Evolutionary conservation across 2,113 vertebrate species (phyloP), one percentile per base, ranked within the genome.

Genomic region (Aphyosemion australe): DNA sequence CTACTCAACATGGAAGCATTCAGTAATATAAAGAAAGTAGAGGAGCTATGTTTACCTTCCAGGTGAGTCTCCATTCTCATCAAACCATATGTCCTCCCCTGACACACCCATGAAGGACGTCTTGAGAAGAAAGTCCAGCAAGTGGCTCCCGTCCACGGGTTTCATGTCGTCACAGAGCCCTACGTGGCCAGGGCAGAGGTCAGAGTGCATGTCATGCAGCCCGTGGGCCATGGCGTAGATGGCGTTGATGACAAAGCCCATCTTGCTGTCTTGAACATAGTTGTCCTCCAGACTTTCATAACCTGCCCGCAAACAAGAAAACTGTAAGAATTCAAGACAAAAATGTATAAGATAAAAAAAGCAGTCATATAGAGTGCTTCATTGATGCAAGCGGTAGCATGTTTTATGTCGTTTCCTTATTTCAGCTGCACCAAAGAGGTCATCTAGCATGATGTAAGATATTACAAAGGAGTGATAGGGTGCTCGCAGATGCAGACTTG

Each of bases 161-260:
- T 93, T 94, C 97, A 99, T 99, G 67, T 94, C 93, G 0, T 97
- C 95, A 20, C 97, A 99, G 18, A 99, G 92, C 7, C 97, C 97
- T 69, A 91, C 79, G 0, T 95, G 90, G 16, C 93, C 94, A 0
- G 94, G 95, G 69, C 97, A 99, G 31, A 99, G 92, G 13, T 93
- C 82, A 0, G 93, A 88, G 78, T 99, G 95, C 97, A 99, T 97
- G 61, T 95, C 95, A 56, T 99, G 96, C 1, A 99, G 92, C 0
- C 97, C 97, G 0, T 99, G 95, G 2, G 97, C 97, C 97, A 99
- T 99, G 64, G 97, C 96, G 0, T 98, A 96, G 84, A 99, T 99
- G 84, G 97, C 97, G 14, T 99, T 99, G 84, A 99, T 98, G 87
- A 99, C 97, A 61, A 98, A 99, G 56, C 97, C 97, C 97, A 99